Evolutionary conservation across 2,113 vertebrate genomes (phyloP).

Genomic region (Anguilla japonica): DNA sequence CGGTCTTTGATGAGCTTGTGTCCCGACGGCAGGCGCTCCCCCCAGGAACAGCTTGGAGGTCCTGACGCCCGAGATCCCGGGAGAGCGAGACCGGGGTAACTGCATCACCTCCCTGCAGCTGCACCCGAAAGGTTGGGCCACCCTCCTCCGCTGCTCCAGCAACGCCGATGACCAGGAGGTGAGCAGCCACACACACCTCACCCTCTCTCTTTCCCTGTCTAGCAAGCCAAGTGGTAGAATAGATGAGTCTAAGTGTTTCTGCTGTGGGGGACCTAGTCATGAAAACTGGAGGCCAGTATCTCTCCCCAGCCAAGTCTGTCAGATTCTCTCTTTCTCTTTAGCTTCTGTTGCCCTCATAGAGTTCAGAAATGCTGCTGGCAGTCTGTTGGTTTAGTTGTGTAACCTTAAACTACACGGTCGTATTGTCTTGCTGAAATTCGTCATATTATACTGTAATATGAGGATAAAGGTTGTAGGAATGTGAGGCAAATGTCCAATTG

Average conservation of each 20-base stretch:
- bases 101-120: slow-evolving; percentile 97
- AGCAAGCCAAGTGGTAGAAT: not conserved
- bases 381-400: not conserved
- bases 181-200: slow-evolving; percentile 28
- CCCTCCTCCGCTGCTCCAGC: slow-evolving; percentile 93
- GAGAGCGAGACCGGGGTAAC: slow-evolving; percentile 91
- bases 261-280: too few species aligned
- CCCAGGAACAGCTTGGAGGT: slow-evolving; percentile 96
- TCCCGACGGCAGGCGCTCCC: slow-evolving; percentile 75
- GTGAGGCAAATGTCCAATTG: not conserved
- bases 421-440: too few species aligned
- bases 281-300: too few species aligned
- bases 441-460: too few species aligned
- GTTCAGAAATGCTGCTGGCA: not conserved
- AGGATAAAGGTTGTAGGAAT: too few species aligned
- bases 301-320: too few species aligned
- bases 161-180: slow-evolving; percentile 98
- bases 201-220: not conserved
- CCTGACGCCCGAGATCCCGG: slow-evolving; percentile 93
- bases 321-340: not conserved
- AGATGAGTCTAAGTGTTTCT: too few species aligned
- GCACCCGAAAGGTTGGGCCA: slow-evolving; percentile 96
- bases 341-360: not conserved
- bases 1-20: not conserved
- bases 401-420: not conserved